These are phyloP conservation scores for Nymphalis polychloros DNA, from an alignment of 2,888 invertebrate species.

Conservation along the genomic window DNA sequence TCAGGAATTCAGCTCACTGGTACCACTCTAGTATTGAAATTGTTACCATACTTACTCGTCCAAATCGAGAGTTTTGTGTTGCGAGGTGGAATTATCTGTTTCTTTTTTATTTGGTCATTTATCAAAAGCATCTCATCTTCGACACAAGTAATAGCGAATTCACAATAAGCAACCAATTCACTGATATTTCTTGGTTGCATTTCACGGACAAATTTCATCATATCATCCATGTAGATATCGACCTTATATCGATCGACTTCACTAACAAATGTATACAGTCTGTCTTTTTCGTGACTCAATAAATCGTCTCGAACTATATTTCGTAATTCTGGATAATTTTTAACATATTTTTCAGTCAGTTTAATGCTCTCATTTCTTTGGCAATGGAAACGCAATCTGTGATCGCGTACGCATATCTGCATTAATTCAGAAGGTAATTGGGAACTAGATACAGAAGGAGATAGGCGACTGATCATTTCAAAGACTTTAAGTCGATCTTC, in stretches of 20 bases:
- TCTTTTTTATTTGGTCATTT: constrained; percentile 11
- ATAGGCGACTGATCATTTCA: constrained; percentile 30
- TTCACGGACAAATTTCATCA: constrained; percentile 38
- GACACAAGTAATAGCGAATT: constrained; percentile 39
- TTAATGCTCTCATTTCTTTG: constrained; percentile 39
- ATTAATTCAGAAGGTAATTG: constrained; percentile 29
- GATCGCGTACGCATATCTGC: constrained; percentile 29
- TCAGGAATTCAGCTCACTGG: too few relatives aligned
- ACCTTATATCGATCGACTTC: constrained; percentile 36
- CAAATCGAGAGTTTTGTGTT: not conserved
- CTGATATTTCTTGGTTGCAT: constrained; percentile 38
- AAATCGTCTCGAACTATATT: constrained; percentile 28
- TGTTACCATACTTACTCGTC: not conserved
- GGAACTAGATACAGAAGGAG: constrained; percentile 16
- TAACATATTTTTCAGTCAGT: constrained; percentile 22
- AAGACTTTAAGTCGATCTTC: constrained; percentile 35
- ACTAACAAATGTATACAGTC: constrained; percentile 39
- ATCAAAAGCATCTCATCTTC: constrained; percentile 30
- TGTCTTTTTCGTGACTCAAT: constrained; percentile 37
- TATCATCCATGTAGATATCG: constrained; percentile 33
- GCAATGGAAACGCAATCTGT: constrained; percentile 40
- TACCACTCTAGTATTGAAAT: too few relatives aligned
- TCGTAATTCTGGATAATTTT: constrained; percentile 19
- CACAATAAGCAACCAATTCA: constrained; percentile 41
- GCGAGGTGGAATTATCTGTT: constrained; percentile 4